Conservation (phyloP, 92 coral and sea anemone species). For the Parazoanthus swiftii region DNA sequence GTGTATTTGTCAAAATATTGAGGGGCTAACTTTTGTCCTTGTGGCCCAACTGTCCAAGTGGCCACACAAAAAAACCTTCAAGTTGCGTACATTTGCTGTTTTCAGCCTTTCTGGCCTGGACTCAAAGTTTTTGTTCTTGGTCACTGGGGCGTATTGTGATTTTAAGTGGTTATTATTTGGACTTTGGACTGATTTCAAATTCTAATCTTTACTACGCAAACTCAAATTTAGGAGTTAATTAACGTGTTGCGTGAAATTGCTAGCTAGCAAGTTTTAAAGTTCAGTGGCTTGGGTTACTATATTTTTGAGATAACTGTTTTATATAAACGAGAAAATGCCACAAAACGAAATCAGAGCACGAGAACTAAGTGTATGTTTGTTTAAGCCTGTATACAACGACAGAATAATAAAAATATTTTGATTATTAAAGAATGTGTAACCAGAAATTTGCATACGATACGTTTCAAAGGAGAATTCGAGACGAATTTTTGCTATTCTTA, state of each 20-base stretch:
- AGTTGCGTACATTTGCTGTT: too few relatives aligned
- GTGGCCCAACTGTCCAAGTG: too few relatives aligned
- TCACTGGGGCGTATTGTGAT: too few relatives aligned
- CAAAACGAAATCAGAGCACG: background rate
- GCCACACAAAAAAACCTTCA: too few relatives aligned
- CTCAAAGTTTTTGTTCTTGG: too few relatives aligned
- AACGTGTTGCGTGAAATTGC: background rate
- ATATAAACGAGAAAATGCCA: background rate
- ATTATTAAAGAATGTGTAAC: background rate
- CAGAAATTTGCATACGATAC: slow-evolving; percentile 3
- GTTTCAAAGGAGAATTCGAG: too few relatives aligned
- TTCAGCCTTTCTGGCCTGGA: too few relatives aligned
- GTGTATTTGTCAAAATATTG: too few relatives aligned
- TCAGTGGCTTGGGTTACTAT: background rate
- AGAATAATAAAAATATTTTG: slow-evolving; percentile 1
- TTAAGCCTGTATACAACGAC: background rate
- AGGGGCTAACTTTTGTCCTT: too few relatives aligned
- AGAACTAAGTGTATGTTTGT: background rate
- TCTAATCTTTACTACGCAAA: background rate
- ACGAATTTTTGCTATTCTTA: too few relatives aligned
- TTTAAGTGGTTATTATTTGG: too few relatives aligned
- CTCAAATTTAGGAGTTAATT: background rate
- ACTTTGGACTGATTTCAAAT: background rate
- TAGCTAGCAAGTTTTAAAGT: background rate
- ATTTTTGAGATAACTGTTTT: background rate